Base-by-base conservation (phyloP, 2,113 vertebrate species). In the Crotalus helleri region DNA sequence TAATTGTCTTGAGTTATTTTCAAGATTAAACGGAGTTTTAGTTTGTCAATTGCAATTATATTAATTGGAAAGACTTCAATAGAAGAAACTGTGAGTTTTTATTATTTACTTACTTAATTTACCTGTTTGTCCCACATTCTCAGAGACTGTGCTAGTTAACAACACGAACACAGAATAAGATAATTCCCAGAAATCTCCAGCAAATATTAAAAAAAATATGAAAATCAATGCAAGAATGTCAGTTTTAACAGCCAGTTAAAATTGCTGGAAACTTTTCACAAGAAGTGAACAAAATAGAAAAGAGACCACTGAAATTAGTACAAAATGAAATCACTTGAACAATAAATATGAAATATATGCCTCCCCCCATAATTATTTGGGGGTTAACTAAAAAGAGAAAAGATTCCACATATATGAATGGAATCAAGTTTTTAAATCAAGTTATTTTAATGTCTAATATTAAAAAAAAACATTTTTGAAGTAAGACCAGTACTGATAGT, bases 1-100 rank as follows among this genome's bases (percentile, higher is more conserved):
- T 97, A 96, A 55, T 96, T 69, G 46, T n/a, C 15, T 90, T 94
- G 91, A 69, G 26, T 4, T 92, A 97, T 59, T 95, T 89, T 53
- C 87, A 92, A 95, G 92, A 96, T 96, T 91, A 96, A 96, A 96
- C 87, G 95, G 59, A 91, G 93, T 97, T 96, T 97, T 95, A 96
- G 93, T 96, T 93, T 92, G 96, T 97, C 92, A 94, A 89, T 94
- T 74, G 91, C 58, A 92, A 69, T 91, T 94, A 10, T 0, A 0
- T 95, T 97, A 97, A 98, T 97, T 96, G 97, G 94, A 97, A 97
- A 93, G 53, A 91, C 81, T 96, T 93, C 94, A 93, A 92, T 9
- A 0, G 24, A 93, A 92, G 97, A 17, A 39, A 33, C 19, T 17
- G 26, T 57, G 21, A 57, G n/a, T 19, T 81, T 39, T 81, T 81